A percentile compares a stretch with the other conserved stretches of the same genome.
Evolutionary conservation across 2,797 vertebrate genomes (phyloP).

Genomic region (Aplochiton taeniatus): DNA sequence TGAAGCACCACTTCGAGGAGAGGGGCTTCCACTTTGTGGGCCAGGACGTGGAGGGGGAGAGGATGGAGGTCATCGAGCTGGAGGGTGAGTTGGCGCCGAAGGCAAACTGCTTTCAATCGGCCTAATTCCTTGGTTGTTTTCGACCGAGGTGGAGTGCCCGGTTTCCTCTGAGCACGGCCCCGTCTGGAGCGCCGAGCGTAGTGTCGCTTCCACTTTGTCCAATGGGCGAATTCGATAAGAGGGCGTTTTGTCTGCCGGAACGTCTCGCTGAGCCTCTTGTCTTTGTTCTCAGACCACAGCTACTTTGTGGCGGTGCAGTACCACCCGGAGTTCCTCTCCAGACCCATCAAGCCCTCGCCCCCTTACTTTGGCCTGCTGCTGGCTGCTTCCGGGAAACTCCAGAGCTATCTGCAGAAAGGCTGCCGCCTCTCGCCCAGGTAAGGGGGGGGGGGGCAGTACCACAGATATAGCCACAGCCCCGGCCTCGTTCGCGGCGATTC

Average conservation of each 20-base stretch:
- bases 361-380: slow-evolving; percentile 92
- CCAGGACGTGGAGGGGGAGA: slow-evolving; percentile 90
- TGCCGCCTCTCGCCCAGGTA: slow-evolving; percentile 93
- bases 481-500: no score
- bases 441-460: neutral
- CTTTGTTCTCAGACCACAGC: slow-evolving; percentile 81
- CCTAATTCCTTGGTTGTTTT: no score
- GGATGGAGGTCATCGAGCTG: slow-evolving; percentile 94
- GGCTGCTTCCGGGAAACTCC: slow-evolving; percentile 87
- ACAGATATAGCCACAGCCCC: no score
- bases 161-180: no score
- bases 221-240: no score
- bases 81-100: slow-evolving; percentile 75
- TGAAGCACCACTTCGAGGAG: slow-evolving; percentile 86
- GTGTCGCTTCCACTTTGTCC: no score
- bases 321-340: slow-evolving; percentile 94
- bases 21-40: slow-evolving; percentile 91
- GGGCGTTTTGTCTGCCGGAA: no score
- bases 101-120: no score
- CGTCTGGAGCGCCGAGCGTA: no score
- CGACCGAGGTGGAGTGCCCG: no score
- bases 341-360: slow-evolving; percentile 94
- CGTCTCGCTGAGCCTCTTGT: no score
- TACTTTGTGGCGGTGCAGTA: slow-evolving; percentile 96
- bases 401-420: slow-evolving; percentile 87